Conservation (phyloP, 2,113 vertebrate species). For the Sakesphorus luctuosus region DNA sequence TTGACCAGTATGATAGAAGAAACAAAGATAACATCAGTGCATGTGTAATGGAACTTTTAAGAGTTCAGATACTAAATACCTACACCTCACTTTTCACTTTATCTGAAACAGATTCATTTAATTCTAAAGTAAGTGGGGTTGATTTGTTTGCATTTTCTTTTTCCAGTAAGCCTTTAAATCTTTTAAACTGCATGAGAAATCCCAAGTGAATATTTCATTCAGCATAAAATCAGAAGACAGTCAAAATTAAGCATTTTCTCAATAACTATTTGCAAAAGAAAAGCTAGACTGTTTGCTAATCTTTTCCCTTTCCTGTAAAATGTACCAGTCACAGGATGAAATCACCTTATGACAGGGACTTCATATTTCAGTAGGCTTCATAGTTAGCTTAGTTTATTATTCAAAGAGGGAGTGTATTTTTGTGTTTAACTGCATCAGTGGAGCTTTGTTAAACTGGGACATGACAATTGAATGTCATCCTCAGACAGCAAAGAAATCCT, state of each 20-base stretch:
- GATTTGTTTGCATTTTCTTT: neutral
- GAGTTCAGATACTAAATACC: neutral
- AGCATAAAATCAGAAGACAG: neutral
- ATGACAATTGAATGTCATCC: neutral
- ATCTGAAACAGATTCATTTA: neutral
- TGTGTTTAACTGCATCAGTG: neutral
- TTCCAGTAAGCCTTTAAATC: neutral
- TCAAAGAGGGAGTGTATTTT: neutral
- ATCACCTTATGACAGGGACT: accelerated
- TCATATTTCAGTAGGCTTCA: neutral
- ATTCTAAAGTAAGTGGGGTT: neutral
- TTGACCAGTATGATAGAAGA: neutral
- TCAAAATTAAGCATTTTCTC: neutral
- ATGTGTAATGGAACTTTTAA: neutral
- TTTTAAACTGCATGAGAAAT: neutral
- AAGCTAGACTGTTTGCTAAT: neutral
- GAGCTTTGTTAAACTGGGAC: neutral
- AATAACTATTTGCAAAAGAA: neutral
- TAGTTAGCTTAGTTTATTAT: neutral
- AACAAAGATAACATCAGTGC: neutral
- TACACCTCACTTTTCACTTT: neutral
- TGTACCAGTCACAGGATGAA: neutral
- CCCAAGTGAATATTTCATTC: neutral
- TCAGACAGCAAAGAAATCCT: neutral
- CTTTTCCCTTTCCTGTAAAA: neutral